Base-by-base conservation (phyloP, 2,113 vertebrate genomes). In the Ancistrus triradiatus region DNA sequence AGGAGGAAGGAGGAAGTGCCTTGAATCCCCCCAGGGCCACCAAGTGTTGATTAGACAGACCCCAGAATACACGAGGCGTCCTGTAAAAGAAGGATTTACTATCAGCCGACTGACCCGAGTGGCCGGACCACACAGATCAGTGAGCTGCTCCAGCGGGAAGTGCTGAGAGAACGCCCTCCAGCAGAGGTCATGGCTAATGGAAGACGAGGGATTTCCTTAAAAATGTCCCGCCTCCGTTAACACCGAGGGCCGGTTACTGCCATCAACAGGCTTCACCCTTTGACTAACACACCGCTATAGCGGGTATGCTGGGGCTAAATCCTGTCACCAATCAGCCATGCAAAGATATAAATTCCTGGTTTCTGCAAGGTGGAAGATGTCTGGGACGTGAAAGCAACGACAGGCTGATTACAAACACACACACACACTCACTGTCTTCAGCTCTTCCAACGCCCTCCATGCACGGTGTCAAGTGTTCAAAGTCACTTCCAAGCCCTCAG, bases 31-130 rank as follows among this genome's bases (percentile, higher is more conserved):
- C n/a, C n/a, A n/a, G 6, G 9, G 21, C 2, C 8, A n/a, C 27
- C 59, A 59, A 59, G 22, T 31, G 68, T 42, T 71, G 69, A 66
- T 53, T 24, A 48, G 58, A 43, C 25, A 43, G 3, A 59, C 52
- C 61, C 61, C 53, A 71, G 56, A 64, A 59, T 48, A 57, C 42
- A 66, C 48, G 56, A 59, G 49, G 62, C 59, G 28, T 70, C 61
- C 61, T 47, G 47, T 8, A n/a, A n/a, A n/a, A n/a, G n/a, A n/a
- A n/a, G n/a, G n/a, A n/a, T n/a, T n/a, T n/a, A n/a, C 14, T 28
- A 11, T 43, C 46, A 46, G 31, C 21, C 52, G 59, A 52, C 33
- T 58, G 68, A 53, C 4, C 15, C 19, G n/a, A 21, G 35, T 42
- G 19, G 21, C 14, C 25, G 28, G 42, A 33, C 10, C 31, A 25